A percentile compares a stretch with the other conserved stretches of the same genome.
Evolutionary conservation across 2,888 invertebrate species (phyloP).

Genomic region (Galerucella pusilla): DNA sequence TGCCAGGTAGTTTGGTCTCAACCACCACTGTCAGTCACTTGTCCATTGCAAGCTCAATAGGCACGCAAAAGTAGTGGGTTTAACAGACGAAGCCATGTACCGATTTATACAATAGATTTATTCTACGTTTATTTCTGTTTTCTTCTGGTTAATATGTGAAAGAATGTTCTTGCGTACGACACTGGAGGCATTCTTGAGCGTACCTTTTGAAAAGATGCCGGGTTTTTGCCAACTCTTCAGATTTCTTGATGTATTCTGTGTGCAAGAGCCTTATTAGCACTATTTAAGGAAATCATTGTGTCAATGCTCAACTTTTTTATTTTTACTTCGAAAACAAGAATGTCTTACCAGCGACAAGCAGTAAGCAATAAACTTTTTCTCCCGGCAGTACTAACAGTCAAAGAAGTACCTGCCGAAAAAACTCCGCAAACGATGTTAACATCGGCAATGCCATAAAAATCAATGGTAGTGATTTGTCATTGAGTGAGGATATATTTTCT

Average conservation of each 20-base stretch:
- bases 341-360: slow-evolving; percentile 54
- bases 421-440: slow-evolving; percentile 49
- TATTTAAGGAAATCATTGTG: slow-evolving; percentile 61
- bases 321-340: slow-evolving; percentile 54
- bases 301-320: slow-evolving; percentile 58
- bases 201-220: slow-evolving; percentile 56
- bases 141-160: no score
- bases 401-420: slow-evolving; percentile 44
- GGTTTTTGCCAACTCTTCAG: slow-evolving; percentile 58
- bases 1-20: no score
- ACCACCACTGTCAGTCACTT: no score
- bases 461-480: slow-evolving; percentile 55
- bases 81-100: no score
- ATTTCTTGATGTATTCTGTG: slow-evolving; percentile 61
- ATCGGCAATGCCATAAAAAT: slow-evolving; percentile 53
- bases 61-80: no score
- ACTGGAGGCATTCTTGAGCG: slow-evolving; percentile 54
- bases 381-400: slow-evolving; percentile 39
- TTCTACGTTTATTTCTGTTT: no score
- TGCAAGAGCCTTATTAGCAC: slow-evolving; percentile 60
- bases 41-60: no score
- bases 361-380: slow-evolving; percentile 55
- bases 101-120: no score
- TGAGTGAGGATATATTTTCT: slow-evolving; percentile 45
- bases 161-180: slow-evolving; percentile 7